Conservation (phyloP, 2,113 vertebrate species). For the Cacatua alba region DNA sequence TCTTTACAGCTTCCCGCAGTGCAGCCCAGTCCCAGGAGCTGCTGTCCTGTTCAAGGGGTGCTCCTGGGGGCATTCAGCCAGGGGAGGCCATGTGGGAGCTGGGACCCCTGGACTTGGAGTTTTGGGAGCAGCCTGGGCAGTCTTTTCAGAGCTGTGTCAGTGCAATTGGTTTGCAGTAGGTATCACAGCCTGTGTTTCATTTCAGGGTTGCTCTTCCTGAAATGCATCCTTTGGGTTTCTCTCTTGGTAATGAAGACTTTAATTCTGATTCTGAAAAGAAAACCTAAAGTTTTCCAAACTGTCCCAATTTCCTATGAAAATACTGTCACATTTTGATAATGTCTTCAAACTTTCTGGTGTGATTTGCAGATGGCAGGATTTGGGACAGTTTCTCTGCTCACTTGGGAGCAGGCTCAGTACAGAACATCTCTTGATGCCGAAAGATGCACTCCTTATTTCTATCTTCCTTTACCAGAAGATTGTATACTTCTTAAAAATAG, state of each 20-base stretch:
- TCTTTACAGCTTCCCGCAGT: neutral
- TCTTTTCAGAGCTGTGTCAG: too few relatives aligned
- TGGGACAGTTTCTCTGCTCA: neutral
- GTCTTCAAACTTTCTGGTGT: neutral
- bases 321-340: fast-evolving
- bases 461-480: neutral
- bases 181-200: neutral
- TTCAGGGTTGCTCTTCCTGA: neutral
- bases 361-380: neutral
- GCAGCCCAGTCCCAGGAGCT: neutral
- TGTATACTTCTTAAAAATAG: neutral
- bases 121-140: neutral
- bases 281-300: neutral
- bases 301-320: fast-evolving
- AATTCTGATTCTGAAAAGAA: neutral
- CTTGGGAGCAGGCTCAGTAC: neutral
- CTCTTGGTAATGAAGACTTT: neutral
- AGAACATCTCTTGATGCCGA: neutral
- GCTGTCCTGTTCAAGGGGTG: neutral
- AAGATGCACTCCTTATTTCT: neutral
- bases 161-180: neutral
- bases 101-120: neutral
- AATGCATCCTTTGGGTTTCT: neutral
- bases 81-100: neutral
- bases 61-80: too few relatives aligned